Evolutionary conservation across 2,797 vertebrate species (phyloP).

Genomic region (Lates japonicus): DNA sequence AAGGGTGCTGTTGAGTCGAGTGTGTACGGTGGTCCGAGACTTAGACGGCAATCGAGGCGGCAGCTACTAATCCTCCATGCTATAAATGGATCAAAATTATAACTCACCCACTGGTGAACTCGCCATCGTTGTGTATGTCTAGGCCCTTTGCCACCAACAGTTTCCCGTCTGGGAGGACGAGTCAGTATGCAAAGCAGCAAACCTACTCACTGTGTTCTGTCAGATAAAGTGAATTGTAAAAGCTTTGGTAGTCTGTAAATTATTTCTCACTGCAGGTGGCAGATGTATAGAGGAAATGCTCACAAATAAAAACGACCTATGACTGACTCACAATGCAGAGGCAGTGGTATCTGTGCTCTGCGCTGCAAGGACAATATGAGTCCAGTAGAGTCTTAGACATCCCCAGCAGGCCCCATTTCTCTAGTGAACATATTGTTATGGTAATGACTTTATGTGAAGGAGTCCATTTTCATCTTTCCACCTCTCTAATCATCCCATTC

Average conservation of each 20-base stretch:
- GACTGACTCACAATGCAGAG: background rate
- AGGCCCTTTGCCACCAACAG: conserved; percentile 18
- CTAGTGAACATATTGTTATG: conserved; percentile 66
- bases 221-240: conserved; percentile 29
- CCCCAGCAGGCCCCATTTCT: conserved; percentile 54
- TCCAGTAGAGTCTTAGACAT: conserved; percentile 34
- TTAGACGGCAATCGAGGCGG: conserved; percentile 48
- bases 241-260: conserved; percentile 19
- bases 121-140: conserved; percentile 31
- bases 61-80: conserved; percentile 47
- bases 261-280: conserved; percentile 31
- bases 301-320: conserved; percentile 22
- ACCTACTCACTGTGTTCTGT: conserved; percentile 26
- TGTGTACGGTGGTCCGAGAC: conserved; percentile 8
- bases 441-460: conserved; percentile 62
- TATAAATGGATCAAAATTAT: conserved; percentile 58
- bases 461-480: conserved; percentile 70
- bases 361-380: conserved; percentile 28
- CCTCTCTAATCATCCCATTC: conserved; percentile 66
- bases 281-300: conserved; percentile 31
- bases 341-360: conserved; percentile 30
- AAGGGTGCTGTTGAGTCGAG: conserved; percentile 33
- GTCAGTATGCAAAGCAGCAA: conserved; percentile 46
- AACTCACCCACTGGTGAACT: conserved; percentile 45
- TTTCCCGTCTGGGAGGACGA: conserved; percentile 16